phyloP scores from a whole-genome alignment of 1,140 invertebrate genomes.

The Bilobella aurantiaca region DNA sequence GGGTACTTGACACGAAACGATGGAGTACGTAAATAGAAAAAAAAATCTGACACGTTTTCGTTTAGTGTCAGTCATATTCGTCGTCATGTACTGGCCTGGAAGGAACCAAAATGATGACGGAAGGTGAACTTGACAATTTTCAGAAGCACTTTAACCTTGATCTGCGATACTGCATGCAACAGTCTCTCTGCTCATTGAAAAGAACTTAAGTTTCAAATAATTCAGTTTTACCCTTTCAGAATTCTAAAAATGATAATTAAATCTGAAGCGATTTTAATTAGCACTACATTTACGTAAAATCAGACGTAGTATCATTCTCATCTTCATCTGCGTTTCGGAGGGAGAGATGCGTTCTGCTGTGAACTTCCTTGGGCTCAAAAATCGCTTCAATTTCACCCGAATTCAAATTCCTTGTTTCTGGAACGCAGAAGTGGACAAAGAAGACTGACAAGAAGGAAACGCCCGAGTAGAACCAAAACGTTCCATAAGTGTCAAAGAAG shows the following conservation, averaged over 20 bases:
- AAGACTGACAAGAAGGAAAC: slow-evolving; percentile 56
- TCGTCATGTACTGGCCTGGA: neutral
- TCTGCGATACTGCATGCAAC: neutral
- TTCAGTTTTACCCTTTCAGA: neutral
- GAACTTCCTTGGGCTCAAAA: slow-evolving; percentile 13
- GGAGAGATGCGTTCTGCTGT: neutral
- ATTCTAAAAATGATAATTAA: neutral
- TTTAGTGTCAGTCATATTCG: neutral
- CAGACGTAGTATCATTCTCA: neutral
- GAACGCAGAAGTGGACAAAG: slow-evolving; percentile 56
- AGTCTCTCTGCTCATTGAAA: neutral
- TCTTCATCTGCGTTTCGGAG: neutral
- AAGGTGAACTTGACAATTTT: neutral
- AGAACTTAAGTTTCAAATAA: neutral
- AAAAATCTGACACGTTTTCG: neutral
- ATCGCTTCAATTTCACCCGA: slow-evolving; percentile 31
- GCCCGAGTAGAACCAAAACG: slow-evolving; percentile 59
- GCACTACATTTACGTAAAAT: neutral
- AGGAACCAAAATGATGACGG: neutral
- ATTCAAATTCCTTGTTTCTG: slow-evolving; percentile 52
- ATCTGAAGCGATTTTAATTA: neutral
- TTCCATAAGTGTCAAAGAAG: slow-evolving; percentile 48
- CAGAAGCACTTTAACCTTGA: neutral
- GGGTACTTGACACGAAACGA: neutral
- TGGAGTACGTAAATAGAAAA: neutral